A percentile compares a stretch with the other conserved stretches of the same genome.
Evolutionary conservation across 2,113 vertebrate species (phyloP).

Genomic region (Polypterus senegalus): DNA sequence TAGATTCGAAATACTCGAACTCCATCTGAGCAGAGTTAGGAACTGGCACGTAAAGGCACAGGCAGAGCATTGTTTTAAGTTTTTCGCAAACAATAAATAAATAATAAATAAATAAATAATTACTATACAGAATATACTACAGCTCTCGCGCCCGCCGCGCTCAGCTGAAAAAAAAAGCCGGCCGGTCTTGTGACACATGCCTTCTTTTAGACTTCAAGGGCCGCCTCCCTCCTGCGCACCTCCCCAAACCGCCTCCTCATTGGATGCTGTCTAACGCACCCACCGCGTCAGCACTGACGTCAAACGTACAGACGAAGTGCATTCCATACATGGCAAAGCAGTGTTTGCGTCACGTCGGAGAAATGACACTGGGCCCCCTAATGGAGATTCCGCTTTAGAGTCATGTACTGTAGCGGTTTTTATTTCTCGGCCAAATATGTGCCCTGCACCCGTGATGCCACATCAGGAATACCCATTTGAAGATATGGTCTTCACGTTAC

Average conservation of each 20-base stretch:
- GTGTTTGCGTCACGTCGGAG: background rate
- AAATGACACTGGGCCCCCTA: background rate
- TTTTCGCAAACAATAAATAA: slow-evolving; percentile 22
- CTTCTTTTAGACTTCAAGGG: slow-evolving; percentile 15
- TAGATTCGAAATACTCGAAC: slow-evolving; percentile 86
- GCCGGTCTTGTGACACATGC: slow-evolving; percentile 25
- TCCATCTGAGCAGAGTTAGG: slow-evolving; percentile 59
- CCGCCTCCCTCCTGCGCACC: slow-evolving; percentile 23
- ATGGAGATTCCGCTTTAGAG: no score
- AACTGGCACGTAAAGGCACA: slow-evolving; percentile 75
- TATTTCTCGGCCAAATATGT: no score
- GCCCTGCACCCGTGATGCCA: no score
- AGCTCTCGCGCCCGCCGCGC: background rate
- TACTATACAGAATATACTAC: background rate
- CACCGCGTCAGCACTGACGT: background rate
- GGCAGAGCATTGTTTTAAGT: slow-evolving; percentile 61
- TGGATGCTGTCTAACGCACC: slow-evolving; percentile 15
- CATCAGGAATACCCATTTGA: no score
- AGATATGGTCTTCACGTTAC: no score
- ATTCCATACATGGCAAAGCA: slow-evolving; percentile 21
- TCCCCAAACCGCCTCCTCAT: slow-evolving; percentile 11
- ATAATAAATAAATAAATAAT: slow-evolving; percentile 30
- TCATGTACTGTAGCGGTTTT: no score
- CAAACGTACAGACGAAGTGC: slow-evolving; percentile 14
- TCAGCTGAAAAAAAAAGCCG: slow-evolving; percentile 38